Evolutionary conservation across 2,797 vertebrate genomes (phyloP).

Genomic region (Pristis pectinata): DNA sequence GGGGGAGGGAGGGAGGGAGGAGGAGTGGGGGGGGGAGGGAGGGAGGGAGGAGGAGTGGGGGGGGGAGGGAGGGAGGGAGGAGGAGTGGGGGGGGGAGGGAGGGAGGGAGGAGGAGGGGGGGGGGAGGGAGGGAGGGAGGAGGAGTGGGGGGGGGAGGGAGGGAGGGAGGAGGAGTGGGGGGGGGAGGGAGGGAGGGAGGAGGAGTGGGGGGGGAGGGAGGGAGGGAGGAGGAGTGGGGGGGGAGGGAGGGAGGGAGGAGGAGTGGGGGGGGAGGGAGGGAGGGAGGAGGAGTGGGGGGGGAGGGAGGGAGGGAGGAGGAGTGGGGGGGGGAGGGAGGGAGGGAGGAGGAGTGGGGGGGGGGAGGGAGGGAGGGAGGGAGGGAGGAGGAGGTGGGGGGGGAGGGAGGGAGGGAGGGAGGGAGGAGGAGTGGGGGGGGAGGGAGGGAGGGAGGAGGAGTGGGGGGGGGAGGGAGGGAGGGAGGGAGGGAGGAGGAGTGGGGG

Average conservation of each 20-base stretch:
- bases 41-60: neutral
- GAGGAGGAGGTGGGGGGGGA: conserved; percentile 26
- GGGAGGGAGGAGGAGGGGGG: too few species aligned
- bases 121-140: too few species aligned
- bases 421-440: too few species aligned
- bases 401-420: conserved; percentile 39
- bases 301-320: conserved; percentile 13
- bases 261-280: too few species aligned
- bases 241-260: too few species aligned
- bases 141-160: conserved; percentile 38
- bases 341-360: conserved; percentile 40
- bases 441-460: conserved; percentile 41
- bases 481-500: too few species aligned
- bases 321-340: too few species aligned
- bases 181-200: conserved; percentile 41
- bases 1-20: too few species aligned
- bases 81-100: conserved; percentile 37
- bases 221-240: too few species aligned
- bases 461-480: conserved; percentile 19
- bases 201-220: conserved; percentile 39
- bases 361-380: neutral
- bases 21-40: conserved; percentile 40
- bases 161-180: neutral
- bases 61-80: conserved; percentile 42
- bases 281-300: conserved; percentile 37